phyloP scores from a whole-genome alignment of 1,140 invertebrate species.

The Anadara kagoshimensis region DNA sequence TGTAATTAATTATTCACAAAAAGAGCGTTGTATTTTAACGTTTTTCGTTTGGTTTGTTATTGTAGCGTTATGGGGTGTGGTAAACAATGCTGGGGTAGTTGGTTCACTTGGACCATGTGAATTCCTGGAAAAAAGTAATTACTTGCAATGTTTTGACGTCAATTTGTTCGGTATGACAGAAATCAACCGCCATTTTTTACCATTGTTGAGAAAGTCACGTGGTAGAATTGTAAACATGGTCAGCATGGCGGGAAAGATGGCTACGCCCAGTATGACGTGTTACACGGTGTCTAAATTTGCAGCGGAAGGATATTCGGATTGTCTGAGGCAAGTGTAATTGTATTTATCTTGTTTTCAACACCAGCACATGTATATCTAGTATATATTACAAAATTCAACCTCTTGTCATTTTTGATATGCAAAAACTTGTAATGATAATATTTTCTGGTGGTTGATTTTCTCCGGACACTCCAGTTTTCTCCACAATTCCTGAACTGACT shows the following conservation, averaged over 20 bases:
- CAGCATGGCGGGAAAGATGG: slow-evolving; percentile 7
- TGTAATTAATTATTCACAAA: neutral
- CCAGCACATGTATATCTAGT: no score
- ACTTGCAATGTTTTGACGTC: neutral
- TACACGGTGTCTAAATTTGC: slow-evolving; percentile 21
- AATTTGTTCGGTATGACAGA: slow-evolving; percentile 21
- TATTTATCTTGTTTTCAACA: no score
- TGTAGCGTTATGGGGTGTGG: slow-evolving; percentile 11
- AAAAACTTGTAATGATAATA: no score
- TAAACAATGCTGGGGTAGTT: slow-evolving; percentile 24
- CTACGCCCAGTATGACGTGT: slow-evolving; percentile 10
- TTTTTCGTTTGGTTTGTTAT: neutral
- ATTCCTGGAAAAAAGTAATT: neutral
- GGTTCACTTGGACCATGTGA: slow-evolving; percentile 1
- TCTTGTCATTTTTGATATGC: no score
- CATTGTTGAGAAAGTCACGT: slow-evolving; percentile 5
- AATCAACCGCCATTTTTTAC: slow-evolving; percentile 10
- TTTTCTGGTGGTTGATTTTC: no score
- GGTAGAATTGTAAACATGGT: slow-evolving; percentile 15
- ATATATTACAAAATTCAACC: no score
- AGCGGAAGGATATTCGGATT: slow-evolving; percentile 20
- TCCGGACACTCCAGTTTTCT: no score
- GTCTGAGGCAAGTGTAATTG: slow-evolving; percentile 7
- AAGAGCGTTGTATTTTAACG: neutral
- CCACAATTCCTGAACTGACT: no score